A percentile compares a stretch with the other conserved stretches of the same genome.
These are phyloP conservation scores for Ophonus ardosiacus DNA, from an alignment of 2,888 invertebrate species.

Conservation along the genomic window DNA sequence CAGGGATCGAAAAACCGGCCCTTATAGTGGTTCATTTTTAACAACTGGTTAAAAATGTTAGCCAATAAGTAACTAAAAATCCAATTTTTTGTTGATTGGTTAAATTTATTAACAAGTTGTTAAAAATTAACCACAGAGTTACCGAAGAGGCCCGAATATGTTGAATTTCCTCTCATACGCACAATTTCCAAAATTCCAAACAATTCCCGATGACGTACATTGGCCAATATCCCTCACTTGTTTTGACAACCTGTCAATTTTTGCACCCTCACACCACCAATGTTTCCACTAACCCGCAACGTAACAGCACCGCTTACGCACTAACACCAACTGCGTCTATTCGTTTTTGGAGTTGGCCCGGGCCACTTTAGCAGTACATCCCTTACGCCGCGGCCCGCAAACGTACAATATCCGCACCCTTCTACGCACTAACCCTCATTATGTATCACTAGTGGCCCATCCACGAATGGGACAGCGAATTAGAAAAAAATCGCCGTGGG, in stretches of 20 bases:
- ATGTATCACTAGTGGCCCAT: slow-evolving; percentile 40
- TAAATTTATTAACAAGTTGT: too few relatives aligned
- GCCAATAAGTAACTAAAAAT: too few relatives aligned
- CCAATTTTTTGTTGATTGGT: too few relatives aligned
- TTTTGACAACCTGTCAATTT: neutral
- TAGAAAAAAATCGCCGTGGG: slow-evolving; percentile 14
- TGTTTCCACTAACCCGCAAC: neutral
- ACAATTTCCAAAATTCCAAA: too few relatives aligned
- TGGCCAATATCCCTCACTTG: too few relatives aligned
- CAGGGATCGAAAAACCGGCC: too few relatives aligned
- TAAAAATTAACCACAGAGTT: too few relatives aligned
- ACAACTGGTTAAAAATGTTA: too few relatives aligned
- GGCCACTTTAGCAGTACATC: slow-evolving; percentile 60
- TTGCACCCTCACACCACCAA: neutral
- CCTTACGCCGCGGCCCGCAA: slow-evolving; percentile 36
- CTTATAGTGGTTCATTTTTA: too few relatives aligned
- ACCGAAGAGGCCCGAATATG: too few relatives aligned
- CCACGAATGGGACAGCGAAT: slow-evolving; percentile 2
- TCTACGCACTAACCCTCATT: slow-evolving; percentile 45
- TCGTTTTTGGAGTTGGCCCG: slow-evolving; percentile 29
- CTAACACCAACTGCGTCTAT: slow-evolving; percentile 7
- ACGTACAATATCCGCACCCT: slow-evolving; percentile 35
- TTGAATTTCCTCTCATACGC: too few relatives aligned
- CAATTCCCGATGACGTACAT: too few relatives aligned
- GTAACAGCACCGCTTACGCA: slow-evolving; percentile 26